These are phyloP conservation scores for Marmota flaviventris DNA, from an alignment of 2,113 vertebrate species.

Conservation along the genomic window DNA sequence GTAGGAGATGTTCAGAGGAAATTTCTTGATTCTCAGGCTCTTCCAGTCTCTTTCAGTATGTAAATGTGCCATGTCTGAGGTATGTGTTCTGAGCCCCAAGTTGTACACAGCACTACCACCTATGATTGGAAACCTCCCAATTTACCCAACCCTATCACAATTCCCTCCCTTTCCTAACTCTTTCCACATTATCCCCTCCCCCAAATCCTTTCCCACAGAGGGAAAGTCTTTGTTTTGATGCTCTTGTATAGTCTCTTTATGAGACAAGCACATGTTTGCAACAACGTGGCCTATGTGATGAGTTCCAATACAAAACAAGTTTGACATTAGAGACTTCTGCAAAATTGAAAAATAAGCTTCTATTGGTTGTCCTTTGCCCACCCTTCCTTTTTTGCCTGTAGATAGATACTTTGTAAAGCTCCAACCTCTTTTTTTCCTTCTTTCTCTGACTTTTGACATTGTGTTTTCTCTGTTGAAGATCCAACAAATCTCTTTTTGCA, in stretches of 20 bases:
- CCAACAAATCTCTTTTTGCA: not conserved
- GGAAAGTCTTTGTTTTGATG: not conserved
- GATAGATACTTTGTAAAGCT: not conserved
- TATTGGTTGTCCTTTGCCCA: not conserved
- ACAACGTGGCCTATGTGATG: not conserved
- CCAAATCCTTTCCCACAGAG: not conserved
- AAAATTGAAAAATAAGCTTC: slow-evolving; percentile 24
- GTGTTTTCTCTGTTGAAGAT: slow-evolving; percentile 43
- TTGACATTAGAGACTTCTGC: not conserved
- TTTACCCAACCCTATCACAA: not conserved
- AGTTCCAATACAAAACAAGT: not conserved
- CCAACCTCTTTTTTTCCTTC: not conserved
- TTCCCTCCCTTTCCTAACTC: not conserved
- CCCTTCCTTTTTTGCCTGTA: not conserved
- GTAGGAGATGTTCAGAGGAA: not conserved
- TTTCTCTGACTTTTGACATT: slow-evolving; percentile 39
- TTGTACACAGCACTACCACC: accelerated
- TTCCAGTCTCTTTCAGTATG: not conserved
- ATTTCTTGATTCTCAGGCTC: not conserved
- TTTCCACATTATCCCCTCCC: not conserved
- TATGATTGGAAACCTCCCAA: not conserved
- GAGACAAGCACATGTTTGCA: not conserved
- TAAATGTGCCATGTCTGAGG: no score
- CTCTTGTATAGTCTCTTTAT: not conserved
- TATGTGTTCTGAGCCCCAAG: not conserved